These are phyloP conservation scores for Ictidomys tridecemlineatus DNA, from an alignment of 2,113 vertebrate species.

Conservation along the genomic window DNA sequence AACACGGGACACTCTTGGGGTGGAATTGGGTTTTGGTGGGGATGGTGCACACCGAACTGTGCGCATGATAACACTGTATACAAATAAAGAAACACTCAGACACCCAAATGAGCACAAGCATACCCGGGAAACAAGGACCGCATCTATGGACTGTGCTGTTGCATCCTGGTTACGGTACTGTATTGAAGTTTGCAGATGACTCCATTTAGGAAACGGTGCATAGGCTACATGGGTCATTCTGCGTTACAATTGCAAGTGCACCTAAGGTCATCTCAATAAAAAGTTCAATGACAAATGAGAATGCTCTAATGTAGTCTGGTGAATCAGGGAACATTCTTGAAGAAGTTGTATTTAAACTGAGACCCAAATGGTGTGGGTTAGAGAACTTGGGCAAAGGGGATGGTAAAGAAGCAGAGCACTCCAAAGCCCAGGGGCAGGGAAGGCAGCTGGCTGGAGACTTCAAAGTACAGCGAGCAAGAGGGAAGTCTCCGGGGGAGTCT, in stretches of 20 bases:
- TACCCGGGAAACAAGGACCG: not conserved
- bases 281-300: not conserved
- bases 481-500: not conserved
- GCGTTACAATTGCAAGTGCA: not conserved
- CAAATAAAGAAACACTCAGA: not conserved
- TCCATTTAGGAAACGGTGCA: rapidly evolving
- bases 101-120: not conserved
- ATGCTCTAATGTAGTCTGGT: not conserved
- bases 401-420: not conserved
- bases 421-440: not conserved
- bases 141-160: too few relatives aligned
- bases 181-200: not conserved
- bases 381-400: rapidly evolving
- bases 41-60: not conserved
- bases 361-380: not conserved
- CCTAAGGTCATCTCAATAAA: not conserved
- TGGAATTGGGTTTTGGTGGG: not conserved
- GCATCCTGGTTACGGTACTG: not conserved
- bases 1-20: not conserved
- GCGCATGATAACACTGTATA: not conserved
- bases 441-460: rapidly evolving
- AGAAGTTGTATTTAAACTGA: not conserved
- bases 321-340: not conserved
- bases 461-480: not conserved
- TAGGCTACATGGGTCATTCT: not conserved